These are phyloP conservation scores for Camponotus fellah DNA, from an alignment of 2,888 invertebrate genomes.

Conservation along the genomic window DNA sequence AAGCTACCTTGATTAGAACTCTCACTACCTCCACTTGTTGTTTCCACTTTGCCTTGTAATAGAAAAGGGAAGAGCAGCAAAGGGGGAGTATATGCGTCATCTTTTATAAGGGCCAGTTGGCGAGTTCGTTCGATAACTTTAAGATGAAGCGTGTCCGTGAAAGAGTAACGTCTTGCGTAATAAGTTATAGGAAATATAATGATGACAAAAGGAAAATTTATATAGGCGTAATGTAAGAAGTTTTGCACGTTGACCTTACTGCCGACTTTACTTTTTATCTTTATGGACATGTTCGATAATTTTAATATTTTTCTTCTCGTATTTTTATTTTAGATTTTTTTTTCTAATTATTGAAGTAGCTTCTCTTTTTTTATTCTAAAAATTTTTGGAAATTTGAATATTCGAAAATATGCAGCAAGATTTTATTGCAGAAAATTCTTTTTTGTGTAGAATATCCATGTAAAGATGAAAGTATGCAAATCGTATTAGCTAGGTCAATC, in stretches of 20 bases:
- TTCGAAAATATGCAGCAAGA: neutral
- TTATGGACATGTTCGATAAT: neutral
- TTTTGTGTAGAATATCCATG: neutral
- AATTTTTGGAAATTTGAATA: neutral
- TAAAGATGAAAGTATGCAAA: neutral
- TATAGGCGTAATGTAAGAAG: slow-evolving; percentile 16
- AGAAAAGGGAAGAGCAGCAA: slow-evolving; percentile 38
- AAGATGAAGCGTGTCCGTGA: slow-evolving; percentile 41
- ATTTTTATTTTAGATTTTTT: neutral
- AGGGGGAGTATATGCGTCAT: slow-evolving; percentile 55
- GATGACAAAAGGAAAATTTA: slow-evolving; percentile 23
- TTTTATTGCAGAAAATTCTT: slow-evolving; percentile 6
- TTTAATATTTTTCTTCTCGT: neutral
- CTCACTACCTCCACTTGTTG: slow-evolving; percentile 40
- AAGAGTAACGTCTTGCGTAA: slow-evolving; percentile 31
- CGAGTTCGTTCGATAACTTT: slow-evolving; percentile 63
- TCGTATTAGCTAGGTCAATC: slow-evolving; percentile 12
- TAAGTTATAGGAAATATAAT: neutral
- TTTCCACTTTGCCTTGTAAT: slow-evolving; percentile 36
- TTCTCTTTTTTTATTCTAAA: neutral
- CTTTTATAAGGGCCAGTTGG: slow-evolving; percentile 54
- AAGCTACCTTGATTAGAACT: slow-evolving; percentile 63
- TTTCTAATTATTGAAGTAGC: neutral
- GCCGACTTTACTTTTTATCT: slow-evolving; percentile 21
- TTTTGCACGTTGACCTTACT: slow-evolving; percentile 12